Percentiles rank a stretch among this genome's conserved stretches.
These are phyloP conservation scores for Sylvietta virens DNA, from an alignment of 2,113 vertebrate species.

Conservation along the genomic window DNA sequence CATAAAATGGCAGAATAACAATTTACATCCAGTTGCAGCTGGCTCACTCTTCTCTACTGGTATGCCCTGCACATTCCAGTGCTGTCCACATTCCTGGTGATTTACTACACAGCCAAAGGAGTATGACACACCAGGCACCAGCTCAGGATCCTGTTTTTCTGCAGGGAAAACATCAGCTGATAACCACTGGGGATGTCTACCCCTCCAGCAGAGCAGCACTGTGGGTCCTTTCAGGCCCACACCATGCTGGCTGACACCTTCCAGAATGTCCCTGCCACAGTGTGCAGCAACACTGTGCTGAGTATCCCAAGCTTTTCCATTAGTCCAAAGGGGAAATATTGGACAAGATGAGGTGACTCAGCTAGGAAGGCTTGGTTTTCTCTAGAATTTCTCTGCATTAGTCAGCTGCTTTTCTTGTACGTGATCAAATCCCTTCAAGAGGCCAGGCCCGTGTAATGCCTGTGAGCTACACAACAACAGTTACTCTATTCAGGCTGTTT, in stretches of 20 bases:
- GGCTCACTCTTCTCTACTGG: not conserved
- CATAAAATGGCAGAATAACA: not conserved
- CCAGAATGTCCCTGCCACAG: not conserved
- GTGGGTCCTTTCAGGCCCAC: not conserved
- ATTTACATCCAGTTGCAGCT: not conserved
- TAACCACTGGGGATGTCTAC: not conserved
- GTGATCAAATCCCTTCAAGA: not conserved
- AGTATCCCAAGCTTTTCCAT: not conserved
- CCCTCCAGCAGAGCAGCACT: not conserved
- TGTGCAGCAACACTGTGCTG: not conserved
- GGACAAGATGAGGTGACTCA: not conserved
- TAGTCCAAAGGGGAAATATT: not conserved
- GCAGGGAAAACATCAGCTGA: not conserved
- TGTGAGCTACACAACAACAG: not conserved
- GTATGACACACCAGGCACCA: not conserved
- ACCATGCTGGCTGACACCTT: rapidly evolving
- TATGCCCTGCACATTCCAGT: not conserved
- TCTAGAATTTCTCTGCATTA: not conserved
- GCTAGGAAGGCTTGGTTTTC: not conserved
- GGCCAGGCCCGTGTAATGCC: not conserved
- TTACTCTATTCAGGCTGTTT: not conserved
- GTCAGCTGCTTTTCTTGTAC: not conserved
- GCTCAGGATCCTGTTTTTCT: not conserved
- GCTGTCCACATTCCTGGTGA: not conserved
- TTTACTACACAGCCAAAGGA: not conserved